Evolutionary conservation across 1,140 invertebrate species (phyloP).

Genomic region (Leucophenga varia): DNA sequence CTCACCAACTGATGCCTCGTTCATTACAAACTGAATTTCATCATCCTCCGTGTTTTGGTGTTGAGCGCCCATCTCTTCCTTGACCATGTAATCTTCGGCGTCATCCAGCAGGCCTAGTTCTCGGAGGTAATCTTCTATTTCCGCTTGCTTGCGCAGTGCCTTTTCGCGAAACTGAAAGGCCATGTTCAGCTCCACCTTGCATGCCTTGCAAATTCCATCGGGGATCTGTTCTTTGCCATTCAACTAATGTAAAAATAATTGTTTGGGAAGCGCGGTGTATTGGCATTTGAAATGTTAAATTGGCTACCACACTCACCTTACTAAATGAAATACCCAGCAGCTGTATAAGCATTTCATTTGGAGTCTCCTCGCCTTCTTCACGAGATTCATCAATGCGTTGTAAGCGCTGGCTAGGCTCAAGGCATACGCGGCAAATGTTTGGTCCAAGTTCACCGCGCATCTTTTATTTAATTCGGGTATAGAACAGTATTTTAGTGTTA

Average conservation of each 20-base stretch:
- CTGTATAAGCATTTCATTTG: constrained; percentile 44
- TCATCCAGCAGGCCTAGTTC: constrained; percentile 26
- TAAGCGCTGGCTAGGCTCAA: constrained; percentile 30
- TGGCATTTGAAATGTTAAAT: neutral
- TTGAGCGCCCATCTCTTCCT: constrained; percentile 27
- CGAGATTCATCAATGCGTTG: constrained; percentile 37
- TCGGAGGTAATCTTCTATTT: constrained; percentile 31
- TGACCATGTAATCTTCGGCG: constrained; percentile 27
- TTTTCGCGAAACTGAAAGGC: constrained; percentile 48
- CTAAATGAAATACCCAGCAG: constrained; percentile 39
- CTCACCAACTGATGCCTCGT: constrained; percentile 11
- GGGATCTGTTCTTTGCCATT: constrained; percentile 38
- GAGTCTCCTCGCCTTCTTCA: constrained; percentile 47
- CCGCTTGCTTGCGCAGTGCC: constrained; percentile 32
- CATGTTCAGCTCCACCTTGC: constrained; percentile 47
- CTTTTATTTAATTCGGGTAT: constrained; percentile 25
- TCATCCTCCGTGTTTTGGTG: constrained; percentile 22
- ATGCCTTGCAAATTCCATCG: constrained; percentile 40
- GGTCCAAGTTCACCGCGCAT: constrained; percentile 40
- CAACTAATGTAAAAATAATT: constrained; percentile 10
- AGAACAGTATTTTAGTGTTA: constrained; percentile 49
- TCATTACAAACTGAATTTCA: constrained; percentile 26
- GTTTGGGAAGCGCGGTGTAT: too few relatives aligned
- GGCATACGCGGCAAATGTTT: constrained; percentile 43
- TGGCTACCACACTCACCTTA: constrained; percentile 19